Evolutionary conservation across 2,888 invertebrate species (phyloP).

Genomic region (Meteorus cinctellus): DNA sequence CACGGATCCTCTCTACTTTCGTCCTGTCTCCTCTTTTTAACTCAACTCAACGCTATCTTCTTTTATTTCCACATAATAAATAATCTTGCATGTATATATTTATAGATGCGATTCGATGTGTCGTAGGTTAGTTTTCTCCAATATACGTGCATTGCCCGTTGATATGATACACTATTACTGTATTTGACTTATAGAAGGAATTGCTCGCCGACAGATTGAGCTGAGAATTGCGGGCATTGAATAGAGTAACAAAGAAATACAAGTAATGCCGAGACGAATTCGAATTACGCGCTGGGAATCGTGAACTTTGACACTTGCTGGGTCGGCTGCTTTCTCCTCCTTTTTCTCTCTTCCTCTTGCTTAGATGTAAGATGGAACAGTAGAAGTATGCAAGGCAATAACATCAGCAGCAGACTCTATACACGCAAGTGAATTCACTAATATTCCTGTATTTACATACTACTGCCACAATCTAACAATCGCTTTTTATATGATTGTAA

Average conservation of each 20-base stretch:
- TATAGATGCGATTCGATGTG: not conserved
- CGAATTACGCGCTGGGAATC: conserved; percentile 40
- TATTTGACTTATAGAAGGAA: not conserved
- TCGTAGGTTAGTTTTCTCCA: not conserved
- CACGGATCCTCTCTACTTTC: conserved; percentile 66
- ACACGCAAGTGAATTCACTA: not conserved
- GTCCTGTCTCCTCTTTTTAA: conserved; percentile 52
- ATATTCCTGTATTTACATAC: too few species aligned
- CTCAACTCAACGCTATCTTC: conserved; percentile 10
- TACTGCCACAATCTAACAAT: not conserved
- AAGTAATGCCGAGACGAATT: conserved; percentile 34
- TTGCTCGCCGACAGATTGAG: conserved; percentile 1
- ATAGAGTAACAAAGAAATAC: conserved; percentile 13
- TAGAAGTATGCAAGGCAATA: too few species aligned
- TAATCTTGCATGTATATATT: not conserved
- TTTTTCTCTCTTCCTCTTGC: not conserved
- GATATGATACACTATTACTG: conserved; percentile 3
- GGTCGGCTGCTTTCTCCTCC: too few species aligned
- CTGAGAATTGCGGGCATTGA: conserved; percentile 1
- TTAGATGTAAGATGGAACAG: not conserved
- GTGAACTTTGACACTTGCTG: conserved; percentile 43
- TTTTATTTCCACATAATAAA: not conserved
- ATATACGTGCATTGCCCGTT: not conserved
- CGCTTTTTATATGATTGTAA: not conserved
- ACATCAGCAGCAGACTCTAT: not conserved